Conservation (phyloP, 1,140 invertebrate genomes). For the Procambarus virginalis region DNA sequence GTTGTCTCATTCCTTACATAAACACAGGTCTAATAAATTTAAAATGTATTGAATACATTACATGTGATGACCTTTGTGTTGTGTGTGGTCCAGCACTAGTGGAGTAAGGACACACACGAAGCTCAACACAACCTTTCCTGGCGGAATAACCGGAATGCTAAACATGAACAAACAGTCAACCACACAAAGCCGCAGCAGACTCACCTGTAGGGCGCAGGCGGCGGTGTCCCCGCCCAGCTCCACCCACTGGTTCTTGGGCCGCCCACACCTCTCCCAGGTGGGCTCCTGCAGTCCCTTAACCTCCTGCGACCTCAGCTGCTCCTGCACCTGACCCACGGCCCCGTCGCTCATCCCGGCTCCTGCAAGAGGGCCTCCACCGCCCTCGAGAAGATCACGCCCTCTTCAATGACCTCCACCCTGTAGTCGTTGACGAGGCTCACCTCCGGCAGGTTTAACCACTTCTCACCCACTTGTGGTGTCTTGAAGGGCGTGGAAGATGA, state of each 20-base stretch:
- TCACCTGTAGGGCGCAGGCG: conserved; percentile 53
- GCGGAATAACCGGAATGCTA: too few species aligned
- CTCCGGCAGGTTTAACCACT: conserved; percentile 22
- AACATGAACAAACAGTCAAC: too few species aligned
- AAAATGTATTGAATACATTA: too few species aligned
- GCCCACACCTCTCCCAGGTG: conserved; percentile 44
- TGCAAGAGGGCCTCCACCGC: conserved; percentile 12
- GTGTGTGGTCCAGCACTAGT: too few species aligned
- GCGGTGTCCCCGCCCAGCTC: conserved; percentile 15
- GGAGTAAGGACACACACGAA: too few species aligned
- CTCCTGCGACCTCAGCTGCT: conserved; percentile 20
- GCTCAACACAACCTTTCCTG: too few species aligned
- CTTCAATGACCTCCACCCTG: conserved; percentile 20
- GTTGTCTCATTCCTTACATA: too few species aligned
- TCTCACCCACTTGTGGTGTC: conserved; percentile 10
- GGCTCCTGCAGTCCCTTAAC: conserved; percentile 38
- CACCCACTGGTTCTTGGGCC: conserved; percentile 58
- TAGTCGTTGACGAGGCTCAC: conserved; percentile 3
- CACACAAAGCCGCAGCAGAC: not conserved
- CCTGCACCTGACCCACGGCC: conserved; percentile 15
- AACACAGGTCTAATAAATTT: too few species aligned
- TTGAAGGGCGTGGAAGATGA: not conserved
- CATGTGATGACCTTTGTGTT: too few species aligned
- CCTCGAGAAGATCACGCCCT: conserved; percentile 34
- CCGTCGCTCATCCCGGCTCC: conserved; percentile 23